Evolutionary conservation across 1,140 invertebrate genomes (phyloP).

Genomic region (Sarcophaga peregrina): DNA sequence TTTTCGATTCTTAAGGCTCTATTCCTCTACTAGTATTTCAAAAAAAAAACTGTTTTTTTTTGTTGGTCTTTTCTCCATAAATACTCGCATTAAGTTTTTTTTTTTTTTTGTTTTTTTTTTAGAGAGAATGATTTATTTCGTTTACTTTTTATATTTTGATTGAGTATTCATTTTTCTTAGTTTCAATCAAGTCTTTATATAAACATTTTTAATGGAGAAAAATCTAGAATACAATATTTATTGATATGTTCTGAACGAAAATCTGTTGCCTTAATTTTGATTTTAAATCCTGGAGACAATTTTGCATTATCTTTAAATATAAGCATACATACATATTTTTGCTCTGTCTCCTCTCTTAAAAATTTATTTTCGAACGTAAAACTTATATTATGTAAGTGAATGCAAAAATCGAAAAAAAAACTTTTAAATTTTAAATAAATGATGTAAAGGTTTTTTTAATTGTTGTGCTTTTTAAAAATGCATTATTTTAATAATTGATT

Average conservation of each 20-base stretch:
- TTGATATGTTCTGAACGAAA: not conserved
- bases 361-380: not conserved
- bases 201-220: not conserved
- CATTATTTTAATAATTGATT: not conserved
- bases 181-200: not conserved
- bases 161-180: not conserved
- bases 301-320: not conserved
- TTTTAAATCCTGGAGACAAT: not conserved
- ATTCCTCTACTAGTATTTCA: not conserved
- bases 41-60: not conserved
- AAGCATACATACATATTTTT: not conserved
- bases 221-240: too few species aligned
- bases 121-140: not conserved
- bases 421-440: not conserved
- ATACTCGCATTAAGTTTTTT: not conserved
- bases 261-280: conserved; percentile 1
- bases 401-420: not conserved
- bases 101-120: not conserved
- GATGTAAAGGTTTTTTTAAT: conserved; percentile 6
- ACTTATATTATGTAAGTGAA: not conserved
- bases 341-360: not conserved
- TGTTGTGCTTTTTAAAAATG: conserved; percentile 8
- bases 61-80: not conserved
- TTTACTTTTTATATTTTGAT: not conserved
- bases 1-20: not conserved